These are phyloP conservation scores for Phasianus colchicus DNA, from an alignment of 2,113 vertebrate species.

Conservation along the genomic window DNA sequence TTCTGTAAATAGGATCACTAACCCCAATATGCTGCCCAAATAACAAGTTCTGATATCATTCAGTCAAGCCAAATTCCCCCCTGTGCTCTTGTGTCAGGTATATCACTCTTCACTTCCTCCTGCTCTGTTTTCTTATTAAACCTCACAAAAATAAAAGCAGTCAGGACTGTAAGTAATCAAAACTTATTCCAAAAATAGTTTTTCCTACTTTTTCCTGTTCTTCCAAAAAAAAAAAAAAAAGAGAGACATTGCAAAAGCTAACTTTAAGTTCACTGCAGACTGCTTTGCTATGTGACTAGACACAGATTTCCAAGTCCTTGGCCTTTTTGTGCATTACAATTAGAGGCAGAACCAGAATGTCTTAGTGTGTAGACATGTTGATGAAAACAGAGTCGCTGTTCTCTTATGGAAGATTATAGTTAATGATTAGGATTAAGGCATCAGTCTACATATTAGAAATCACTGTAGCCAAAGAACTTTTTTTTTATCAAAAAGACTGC, in stretches of 20 bases:
- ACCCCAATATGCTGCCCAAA: conserved; percentile 37
- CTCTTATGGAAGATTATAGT: neutral
- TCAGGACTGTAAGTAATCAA: neutral
- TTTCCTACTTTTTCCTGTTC: neutral
- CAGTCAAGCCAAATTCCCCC: neutral
- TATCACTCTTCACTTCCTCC: neutral
- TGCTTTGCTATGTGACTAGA: neutral
- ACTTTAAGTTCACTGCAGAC: neutral
- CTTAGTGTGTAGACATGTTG: conserved; percentile 30
- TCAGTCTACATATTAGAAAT: neutral
- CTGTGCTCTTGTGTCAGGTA: neutral
- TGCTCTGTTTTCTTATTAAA: neutral
- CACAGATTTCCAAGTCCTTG: neutral
- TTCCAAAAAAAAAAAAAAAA: neutral
- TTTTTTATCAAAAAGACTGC: neutral
- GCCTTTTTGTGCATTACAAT: neutral
- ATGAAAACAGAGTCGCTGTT: neutral
- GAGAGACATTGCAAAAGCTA: neutral
- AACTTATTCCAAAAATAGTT: neutral
- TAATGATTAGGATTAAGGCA: conserved; percentile 40
- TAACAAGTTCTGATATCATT: conserved; percentile 19
- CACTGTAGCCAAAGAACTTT: neutral
- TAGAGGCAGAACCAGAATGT: neutral
- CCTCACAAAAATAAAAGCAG: neutral
- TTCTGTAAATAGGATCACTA: conserved; percentile 49